Evolutionary conservation across 2,797 vertebrate species (phyloP).

Genomic region (Gymnoscopelus microlampas): DNA sequence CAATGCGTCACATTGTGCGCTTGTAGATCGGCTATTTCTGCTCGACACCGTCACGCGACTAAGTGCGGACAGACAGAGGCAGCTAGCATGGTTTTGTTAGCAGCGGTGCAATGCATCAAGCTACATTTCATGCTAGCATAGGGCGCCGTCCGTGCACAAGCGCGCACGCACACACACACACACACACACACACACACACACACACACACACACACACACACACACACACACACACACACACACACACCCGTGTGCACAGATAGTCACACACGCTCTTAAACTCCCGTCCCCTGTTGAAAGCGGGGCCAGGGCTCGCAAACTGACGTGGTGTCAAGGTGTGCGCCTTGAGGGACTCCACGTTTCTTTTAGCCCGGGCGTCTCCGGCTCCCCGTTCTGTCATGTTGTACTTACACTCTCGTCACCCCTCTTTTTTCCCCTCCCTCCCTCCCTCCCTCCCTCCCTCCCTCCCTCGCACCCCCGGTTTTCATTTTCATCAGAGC

Average conservation of each 20-base stretch:
- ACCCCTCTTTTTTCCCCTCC: conserved; percentile 1
- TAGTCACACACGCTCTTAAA: conserved; percentile 17
- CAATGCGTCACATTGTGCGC: too few species aligned
- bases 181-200: too few species aligned
- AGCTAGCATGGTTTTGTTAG: too few species aligned
- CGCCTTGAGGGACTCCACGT: conserved; percentile 6
- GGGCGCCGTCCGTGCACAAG: too few species aligned
- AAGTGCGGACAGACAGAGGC: too few species aligned
- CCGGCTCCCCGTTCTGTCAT: conserved; percentile 33
- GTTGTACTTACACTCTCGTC: conserved; percentile 31
- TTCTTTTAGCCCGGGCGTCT: conserved; percentile 16
- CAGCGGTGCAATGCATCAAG: too few species aligned
- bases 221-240: background rate
- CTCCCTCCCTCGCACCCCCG: background rate
- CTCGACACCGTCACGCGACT: too few species aligned
- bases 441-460: background rate
- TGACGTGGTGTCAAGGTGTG: conserved; percentile 20
- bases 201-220: background rate
- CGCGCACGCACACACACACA: too few species aligned
- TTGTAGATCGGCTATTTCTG: too few species aligned
- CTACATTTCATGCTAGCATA: too few species aligned
- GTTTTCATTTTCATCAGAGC: conserved; percentile 20
- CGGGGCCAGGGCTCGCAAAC: background rate
- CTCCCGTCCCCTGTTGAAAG: conserved; percentile 23
- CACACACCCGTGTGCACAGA: background rate